Percentiles rank a stretch among this genome's conserved stretches.
phyloP scores from a whole-genome alignment of 2,113 vertebrate genomes.

The Lasiurus borealis region DNA sequence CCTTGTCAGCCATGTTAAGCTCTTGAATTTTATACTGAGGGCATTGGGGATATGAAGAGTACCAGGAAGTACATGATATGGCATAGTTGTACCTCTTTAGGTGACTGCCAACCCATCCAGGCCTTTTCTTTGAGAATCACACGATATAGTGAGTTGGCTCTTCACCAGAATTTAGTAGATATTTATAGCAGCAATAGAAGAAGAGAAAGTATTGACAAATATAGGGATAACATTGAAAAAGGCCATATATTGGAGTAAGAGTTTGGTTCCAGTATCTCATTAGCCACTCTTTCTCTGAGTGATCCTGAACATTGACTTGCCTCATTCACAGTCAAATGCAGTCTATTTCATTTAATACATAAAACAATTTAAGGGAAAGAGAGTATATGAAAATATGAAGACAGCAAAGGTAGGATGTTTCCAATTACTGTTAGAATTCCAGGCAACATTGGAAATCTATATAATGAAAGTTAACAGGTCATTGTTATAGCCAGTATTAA shows the following conservation, averaged over 20 bases:
- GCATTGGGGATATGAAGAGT: not conserved
- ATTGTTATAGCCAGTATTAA: not conserved
- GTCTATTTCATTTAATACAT: not conserved
- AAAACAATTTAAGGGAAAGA: not conserved
- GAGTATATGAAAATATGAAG: not conserved
- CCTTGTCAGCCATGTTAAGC: not conserved
- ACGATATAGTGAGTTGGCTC: not conserved
- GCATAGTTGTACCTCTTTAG: not conserved
- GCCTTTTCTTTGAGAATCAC: not conserved
- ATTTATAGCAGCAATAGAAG: not conserved
- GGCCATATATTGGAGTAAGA: not conserved
- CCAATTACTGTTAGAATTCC: not conserved
- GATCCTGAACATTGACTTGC: not conserved
- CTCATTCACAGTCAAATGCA: not conserved
- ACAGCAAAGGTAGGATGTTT: not conserved
- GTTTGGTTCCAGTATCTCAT: not conserved
- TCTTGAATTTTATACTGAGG: not conserved
- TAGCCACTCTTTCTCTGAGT: not conserved
- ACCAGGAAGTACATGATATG: not conserved
- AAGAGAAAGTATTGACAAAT: not conserved
- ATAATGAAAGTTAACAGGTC: not conserved
- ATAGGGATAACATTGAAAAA: not conserved
- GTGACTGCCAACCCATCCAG: not conserved
- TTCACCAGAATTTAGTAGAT: constrained; percentile 1
- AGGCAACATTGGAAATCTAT: not conserved